Evolutionary conservation across 2,888 invertebrate species (phyloP), one percentile per base, ranked within the genome.

Genomic region (Apoda limacodes): DNA sequence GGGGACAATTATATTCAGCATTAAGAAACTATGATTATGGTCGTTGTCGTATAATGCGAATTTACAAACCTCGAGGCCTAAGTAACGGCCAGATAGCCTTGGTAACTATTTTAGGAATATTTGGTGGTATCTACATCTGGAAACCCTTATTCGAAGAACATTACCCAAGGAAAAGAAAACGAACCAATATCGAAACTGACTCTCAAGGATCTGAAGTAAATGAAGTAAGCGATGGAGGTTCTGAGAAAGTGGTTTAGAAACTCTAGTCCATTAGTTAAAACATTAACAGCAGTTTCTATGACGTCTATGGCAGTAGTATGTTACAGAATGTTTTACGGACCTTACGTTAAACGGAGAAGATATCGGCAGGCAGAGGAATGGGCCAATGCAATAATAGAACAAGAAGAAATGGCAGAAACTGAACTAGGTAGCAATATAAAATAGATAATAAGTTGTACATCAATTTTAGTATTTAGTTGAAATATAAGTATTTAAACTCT

Each of bases 111-210:
- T 39, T 83, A 28, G 84, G 84, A 13, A 55, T 72, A 29, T 43
- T 74, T 24, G 53, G 74, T 32, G 83, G 83, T 38, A 42, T 74
- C 38, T 83, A 83, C 43, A 75, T 82, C 44, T 83, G 83, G 83
- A 71, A 61, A 48, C 83, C 83, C 2, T 22, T 76, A 5, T 59
- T 83, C 29, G 53, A 64, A 32, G 62, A 71, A 4, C 49, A 52
- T 39, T 65, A 50, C 39, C 52, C 53, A 9, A 50, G 44, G 31
- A 52, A 46, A 30, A 48, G 46, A 28, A 44, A 47, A 42, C 24
- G 42, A 40, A 24, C 40, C 39, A 39, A 25, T 14, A 25, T 37
- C 46, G 19, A 35, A 52, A 35, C 22, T 9, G 34, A 30, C 9
- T 15, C 25, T 13, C 5, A 5, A 6, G 11, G 11, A 10, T 7